These are phyloP conservation scores for Plectropomus leopardus DNA, from an alignment of 2,113 vertebrate species.

Conservation along the genomic window DNA sequence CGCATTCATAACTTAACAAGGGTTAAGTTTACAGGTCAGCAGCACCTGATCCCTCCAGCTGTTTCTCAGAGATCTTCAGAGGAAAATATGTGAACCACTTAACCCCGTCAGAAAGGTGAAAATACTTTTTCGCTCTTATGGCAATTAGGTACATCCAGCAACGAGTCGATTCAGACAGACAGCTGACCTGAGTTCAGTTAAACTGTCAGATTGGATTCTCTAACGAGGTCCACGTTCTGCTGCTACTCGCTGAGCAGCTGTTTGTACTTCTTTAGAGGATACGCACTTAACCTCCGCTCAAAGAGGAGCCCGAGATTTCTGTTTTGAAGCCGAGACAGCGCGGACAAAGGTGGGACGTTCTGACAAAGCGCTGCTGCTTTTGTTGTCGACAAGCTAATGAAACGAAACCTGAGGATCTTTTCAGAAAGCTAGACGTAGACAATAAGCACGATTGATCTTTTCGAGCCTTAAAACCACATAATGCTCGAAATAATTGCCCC, in stretches of 20 bases:
- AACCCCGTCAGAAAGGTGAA: conserved; percentile 65
- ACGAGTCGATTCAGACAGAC: conserved; percentile 62
- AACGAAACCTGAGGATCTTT: conserved; percentile 36
- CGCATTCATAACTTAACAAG: conserved; percentile 33
- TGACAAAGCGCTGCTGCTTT: background rate
- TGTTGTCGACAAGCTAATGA: conserved; percentile 11
- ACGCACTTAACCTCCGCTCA: conserved; percentile 28
- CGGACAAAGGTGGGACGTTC: background rate
- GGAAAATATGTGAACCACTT: conserved; percentile 71
- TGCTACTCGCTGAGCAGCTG: conserved; percentile 6
- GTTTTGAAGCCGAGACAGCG: background rate
- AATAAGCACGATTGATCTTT: conserved; percentile 26
- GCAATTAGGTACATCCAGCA: conserved; percentile 63
- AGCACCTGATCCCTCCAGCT: conserved; percentile 47
- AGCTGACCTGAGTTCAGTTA: conserved; percentile 59
- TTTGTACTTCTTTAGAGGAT: conserved; percentile 40
- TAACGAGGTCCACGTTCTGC: conserved; percentile 20
- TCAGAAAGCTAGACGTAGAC: conserved; percentile 10
- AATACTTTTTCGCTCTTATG: conserved; percentile 39
- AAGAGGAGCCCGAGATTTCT: background rate
- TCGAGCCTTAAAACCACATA: conserved; percentile 36
- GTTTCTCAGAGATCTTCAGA: conserved; percentile 44
- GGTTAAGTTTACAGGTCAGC: conserved; percentile 65
- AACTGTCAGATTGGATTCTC: conserved; percentile 61
- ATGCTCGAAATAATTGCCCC: conserved; percentile 39